Evolutionary conservation across 1,140 invertebrate species (phyloP).

Genomic region (Chrysoperla carnea): DNA sequence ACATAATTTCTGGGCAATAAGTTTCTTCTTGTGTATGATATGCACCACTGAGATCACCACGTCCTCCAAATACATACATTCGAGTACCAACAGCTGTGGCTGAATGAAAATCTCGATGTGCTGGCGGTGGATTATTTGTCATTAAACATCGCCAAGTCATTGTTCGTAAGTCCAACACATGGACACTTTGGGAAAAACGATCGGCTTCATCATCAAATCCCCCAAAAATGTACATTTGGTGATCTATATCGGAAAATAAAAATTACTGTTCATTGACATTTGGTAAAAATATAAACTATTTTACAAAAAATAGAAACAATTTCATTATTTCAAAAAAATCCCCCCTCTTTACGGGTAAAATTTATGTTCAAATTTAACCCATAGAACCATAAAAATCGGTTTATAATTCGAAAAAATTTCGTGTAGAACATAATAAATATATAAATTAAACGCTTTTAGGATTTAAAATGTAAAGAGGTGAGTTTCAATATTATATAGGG

Average conservation of each 20-base stretch:
- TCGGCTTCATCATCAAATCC: constrained; percentile 67
- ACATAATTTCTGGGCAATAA: constrained; percentile 61
- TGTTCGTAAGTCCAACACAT: constrained; percentile 52
- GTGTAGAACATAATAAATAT: too few species aligned
- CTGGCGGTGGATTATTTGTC: constrained; percentile 37
- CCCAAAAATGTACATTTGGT: constrained; percentile 82
- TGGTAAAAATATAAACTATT: too few species aligned
- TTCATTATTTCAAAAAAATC: too few species aligned
- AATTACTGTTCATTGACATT: too few species aligned
- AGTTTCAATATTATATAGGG: too few species aligned
- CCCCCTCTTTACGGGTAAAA: too few species aligned
- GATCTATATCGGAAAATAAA: constrained; percentile 4
- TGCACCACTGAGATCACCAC: constrained; percentile 46
- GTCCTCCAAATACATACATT: constrained; percentile 79
- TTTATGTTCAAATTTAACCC: too few species aligned
- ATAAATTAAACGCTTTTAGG: too few species aligned
- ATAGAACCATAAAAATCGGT: too few species aligned
- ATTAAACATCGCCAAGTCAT: constrained; percentile 49
- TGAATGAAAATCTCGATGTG: constrained; percentile 74
- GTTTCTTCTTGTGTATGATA: constrained; percentile 47
- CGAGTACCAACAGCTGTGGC: constrained; percentile 48
- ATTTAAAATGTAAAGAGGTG: too few species aligned
- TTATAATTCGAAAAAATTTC: too few species aligned
- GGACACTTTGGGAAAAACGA: constrained; percentile 61
- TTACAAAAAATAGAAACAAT: too few species aligned